phyloP scores from a whole-genome alignment of 2,888 invertebrate species.

The Petrolisthes manimaculis region DNA sequence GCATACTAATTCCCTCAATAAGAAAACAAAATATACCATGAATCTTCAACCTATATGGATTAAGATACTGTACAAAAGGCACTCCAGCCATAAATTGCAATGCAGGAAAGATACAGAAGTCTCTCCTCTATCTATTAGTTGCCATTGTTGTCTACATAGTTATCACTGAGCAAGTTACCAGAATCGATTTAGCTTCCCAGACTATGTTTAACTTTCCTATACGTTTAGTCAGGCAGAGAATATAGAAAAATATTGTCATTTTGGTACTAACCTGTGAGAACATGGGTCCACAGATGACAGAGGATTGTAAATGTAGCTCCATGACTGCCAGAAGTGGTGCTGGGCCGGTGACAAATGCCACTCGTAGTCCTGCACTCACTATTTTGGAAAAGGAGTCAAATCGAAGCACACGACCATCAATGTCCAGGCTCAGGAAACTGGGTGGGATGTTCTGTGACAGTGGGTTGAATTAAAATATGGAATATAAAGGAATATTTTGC shows the following conservation, averaged over 20 bases:
- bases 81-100: no score
- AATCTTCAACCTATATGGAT: no score
- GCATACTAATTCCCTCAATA: no score
- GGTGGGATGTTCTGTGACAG: constrained; percentile 69
- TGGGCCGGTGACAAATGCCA: constrained; percentile 82
- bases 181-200: not conserved
- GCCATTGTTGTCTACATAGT: not conserved
- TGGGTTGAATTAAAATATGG: not conserved
- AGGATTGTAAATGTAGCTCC: constrained; percentile 80
- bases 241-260: not conserved
- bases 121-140: no score
- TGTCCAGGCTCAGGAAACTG: constrained; percentile 81
- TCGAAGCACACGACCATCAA: constrained; percentile 81
- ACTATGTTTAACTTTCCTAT: not conserved
- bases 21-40: no score
- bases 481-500: not conserved
- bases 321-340: constrained; percentile 76
- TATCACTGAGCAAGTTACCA: not conserved
- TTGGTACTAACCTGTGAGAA: constrained; percentile 72
- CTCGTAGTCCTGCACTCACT: constrained; percentile 78
- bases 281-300: constrained; percentile 77
- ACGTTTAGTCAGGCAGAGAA: not conserved
- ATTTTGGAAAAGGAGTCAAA: constrained; percentile 85
- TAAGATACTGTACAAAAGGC: no score
- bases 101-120: no score